Base-by-base conservation (phyloP, 2,888 invertebrate species). In the Globia sparganii region DNA sequence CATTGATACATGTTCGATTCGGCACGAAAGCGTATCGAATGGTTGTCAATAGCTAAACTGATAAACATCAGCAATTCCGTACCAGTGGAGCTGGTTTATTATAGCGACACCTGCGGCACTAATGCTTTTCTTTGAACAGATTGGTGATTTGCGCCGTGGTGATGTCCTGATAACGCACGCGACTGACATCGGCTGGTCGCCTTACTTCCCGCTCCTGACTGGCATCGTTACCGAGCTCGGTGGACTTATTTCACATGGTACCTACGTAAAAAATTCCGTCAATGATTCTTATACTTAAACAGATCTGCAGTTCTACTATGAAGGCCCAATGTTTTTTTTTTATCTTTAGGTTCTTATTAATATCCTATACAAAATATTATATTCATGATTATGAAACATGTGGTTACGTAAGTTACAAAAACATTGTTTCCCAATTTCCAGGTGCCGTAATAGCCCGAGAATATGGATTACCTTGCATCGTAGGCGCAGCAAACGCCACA, bases 131-230 rank as follows among this genome's bases (percentile, higher is more conserved):
- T 73, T 58, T 75, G 40, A 70, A 75, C 89, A 97, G 97, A 95
- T 97, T 59, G 92, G 93, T 18, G 91, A 95, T 77, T 92, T 97
- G 67, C 94, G 97, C 89, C 92, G 94, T 84, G 98, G 98, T 1
- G 98, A 99, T 90, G 97, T 99, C 81, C 94, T 99, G 84, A 97
- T 99, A 85, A 98, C 98, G 0, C 97, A 97, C 86, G 97, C 97
- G 62, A 98, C 98, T 0, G 98, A 99, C 91, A 98, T 98, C 84
- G 98, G 98, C 2, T 99, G 98, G 98, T 98, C 98, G 4, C 98
- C 98, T 0, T 98, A 98, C 94, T 99, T 98, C 93, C 98, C 98
- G 0, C 97, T 98, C 68, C 92, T 99, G 31, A 95, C 97, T 0
- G 99, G 98, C 15, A 97, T 98, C 68, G 98, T 98, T 15, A 98